Evolutionary conservation across 2,888 invertebrate genomes (phyloP).

Genomic region (Brenthis daphne): DNA sequence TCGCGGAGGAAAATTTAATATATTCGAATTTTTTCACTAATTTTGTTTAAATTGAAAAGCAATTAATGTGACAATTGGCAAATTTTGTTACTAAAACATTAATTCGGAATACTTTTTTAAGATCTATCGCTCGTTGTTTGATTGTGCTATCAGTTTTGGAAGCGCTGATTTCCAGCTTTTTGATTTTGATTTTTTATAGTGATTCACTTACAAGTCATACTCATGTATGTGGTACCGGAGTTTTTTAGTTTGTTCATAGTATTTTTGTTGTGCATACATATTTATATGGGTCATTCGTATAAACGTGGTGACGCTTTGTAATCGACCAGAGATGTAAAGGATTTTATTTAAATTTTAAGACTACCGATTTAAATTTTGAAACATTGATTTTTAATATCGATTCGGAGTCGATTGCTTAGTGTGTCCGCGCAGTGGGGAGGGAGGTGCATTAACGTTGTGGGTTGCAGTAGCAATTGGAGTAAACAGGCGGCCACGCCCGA

Average conservation of each 20-base stretch:
- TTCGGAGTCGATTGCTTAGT: constrained; percentile 26
- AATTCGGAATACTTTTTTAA: constrained; percentile 40
- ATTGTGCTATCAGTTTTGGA: constrained; percentile 31
- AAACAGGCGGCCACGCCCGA: constrained; percentile 67
- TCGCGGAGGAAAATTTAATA: not conserved
- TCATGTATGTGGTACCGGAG: constrained; percentile 13
- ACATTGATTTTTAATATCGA: not conserved
- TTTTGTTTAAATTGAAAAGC: not conserved
- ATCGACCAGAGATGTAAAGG: not conserved
- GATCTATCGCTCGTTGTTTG: constrained; percentile 32
- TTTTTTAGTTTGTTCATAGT: not conserved
- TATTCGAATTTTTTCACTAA: not conserved
- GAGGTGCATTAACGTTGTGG: constrained; percentile 51
- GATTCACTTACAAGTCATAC: constrained; percentile 20
- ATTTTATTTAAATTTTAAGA: not conserved
- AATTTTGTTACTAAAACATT: not conserved
- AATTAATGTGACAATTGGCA: constrained; percentile 18
- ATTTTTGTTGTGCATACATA: constrained; percentile 7
- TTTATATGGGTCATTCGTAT: constrained; percentile 1
- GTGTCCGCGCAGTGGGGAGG: constrained; percentile 21
- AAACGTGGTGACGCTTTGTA: constrained; percentile 1
- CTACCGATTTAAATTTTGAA: not conserved
- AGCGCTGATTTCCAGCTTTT: constrained; percentile 36
- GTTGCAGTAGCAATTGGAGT: constrained; percentile 79
- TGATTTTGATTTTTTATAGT: constrained; percentile 33